Base-by-base conservation (phyloP, 2,797 vertebrate genomes). In the Rhinatrema bivittatum region DNA sequence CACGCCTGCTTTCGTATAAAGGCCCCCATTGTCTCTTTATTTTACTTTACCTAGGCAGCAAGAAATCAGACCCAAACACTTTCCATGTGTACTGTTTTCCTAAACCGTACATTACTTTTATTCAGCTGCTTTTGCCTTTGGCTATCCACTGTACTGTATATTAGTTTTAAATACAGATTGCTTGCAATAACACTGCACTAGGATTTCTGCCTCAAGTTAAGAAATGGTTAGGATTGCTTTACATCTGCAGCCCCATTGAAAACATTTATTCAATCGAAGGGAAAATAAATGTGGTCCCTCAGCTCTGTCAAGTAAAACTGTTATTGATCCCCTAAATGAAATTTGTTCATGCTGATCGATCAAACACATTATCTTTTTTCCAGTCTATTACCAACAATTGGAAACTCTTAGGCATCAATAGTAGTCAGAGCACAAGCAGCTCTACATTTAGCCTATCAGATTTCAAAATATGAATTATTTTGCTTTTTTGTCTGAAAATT, bases 281-380 rank as follows among this genome's bases (percentile, higher is more conserved):
- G 42, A 78, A 81, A 93, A 94, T 86, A 89, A 93, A 93, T 85
- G 81, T 75, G 83, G 76, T 90, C 91, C 87, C 90, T 86, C 79
- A 57, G 81, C 86, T 93, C 87, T 87, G 89, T 94, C 91, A 86
- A 88, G 89, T 88, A 94, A 95, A 97, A 97, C 90, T 87, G 86
- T 91, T 98, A 98, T 98, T 94, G 94, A 98, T 96, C 89, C 80
- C 82, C 70, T 88, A 94, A 96, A 98, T 97, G 84, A 95, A 94
- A 94, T 97, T 90, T 94, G 90, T 94, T 95, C 89, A 77, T 80
- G 87, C 91, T 94, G 93, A 95, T 98, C 92, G 88, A 99, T 98
- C 93, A 93, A 92, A 94, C 82, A 84, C 90, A 97, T 98, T 94
- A 96, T 96, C 91, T 87, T 86, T 88, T 82, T 85, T 90, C 82